Percentiles rank a stretch among this genome's conserved stretches.
Conservation (phyloP, 2,888 invertebrate species). For the Drosophila kanekoi region DNA sequence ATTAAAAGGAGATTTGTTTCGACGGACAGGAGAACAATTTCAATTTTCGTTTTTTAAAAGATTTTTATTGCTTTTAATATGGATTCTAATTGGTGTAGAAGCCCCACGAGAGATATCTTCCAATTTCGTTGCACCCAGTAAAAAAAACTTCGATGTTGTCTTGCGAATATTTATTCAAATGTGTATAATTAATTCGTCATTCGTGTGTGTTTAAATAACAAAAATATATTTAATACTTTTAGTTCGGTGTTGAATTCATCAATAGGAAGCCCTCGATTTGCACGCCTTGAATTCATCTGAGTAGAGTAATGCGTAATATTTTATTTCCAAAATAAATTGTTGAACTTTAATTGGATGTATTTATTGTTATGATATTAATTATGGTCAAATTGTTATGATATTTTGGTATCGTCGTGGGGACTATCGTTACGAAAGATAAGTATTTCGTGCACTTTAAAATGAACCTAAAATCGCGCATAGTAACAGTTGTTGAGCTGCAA, state of each 20-base stretch:
- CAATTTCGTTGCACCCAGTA: background rate
- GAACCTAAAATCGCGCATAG: no score
- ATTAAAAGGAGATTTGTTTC: background rate
- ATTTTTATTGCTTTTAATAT: background rate
- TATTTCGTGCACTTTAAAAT: no score
- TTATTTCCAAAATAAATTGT: slow-evolving; percentile 28
- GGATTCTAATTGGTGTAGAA: background rate
- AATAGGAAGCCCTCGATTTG: background rate
- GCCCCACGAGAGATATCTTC: background rate
- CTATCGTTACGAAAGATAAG: no score
- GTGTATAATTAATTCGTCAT: background rate
- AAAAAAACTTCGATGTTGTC: background rate
- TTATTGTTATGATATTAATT: background rate
- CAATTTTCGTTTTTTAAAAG: background rate
- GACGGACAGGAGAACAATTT: background rate
- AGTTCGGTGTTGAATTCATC: background rate
- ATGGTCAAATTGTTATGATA: no score
- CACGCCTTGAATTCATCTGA: slow-evolving; percentile 3
- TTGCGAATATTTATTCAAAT: slow-evolving; percentile 2
- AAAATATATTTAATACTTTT: slow-evolving; percentile 12
- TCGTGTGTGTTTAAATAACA: slow-evolving; percentile 1
- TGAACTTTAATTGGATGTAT: slow-evolving; percentile 8
- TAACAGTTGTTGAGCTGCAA: no score
- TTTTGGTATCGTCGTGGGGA: no score
- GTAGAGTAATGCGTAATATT: slow-evolving; percentile 11